phyloP scores from a whole-genome alignment of 2,888 invertebrate species.

The Toxonevra muliebris region DNA sequence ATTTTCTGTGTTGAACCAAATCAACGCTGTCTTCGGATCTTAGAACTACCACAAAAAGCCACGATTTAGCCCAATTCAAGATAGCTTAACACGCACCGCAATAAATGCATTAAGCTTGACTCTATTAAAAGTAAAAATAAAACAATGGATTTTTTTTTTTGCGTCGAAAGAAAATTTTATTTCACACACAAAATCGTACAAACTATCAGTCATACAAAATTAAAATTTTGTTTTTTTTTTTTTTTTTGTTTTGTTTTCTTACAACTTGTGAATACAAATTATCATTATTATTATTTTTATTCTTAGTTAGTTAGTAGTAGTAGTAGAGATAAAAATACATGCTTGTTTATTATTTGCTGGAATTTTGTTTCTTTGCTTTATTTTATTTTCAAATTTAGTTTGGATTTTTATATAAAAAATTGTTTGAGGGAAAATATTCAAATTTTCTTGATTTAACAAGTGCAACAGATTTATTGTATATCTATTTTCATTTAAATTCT shows the following conservation, averaged over 20 bases:
- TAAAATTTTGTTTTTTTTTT: constrained; percentile 18
- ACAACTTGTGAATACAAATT: constrained; percentile 23
- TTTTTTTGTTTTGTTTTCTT: constrained; percentile 27
- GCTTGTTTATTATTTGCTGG: not conserved
- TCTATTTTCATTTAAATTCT: not conserved
- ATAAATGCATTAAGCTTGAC: not conserved
- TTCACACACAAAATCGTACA: constrained; percentile 56
- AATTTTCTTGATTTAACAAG: too few relatives aligned
- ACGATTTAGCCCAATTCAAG: too few relatives aligned
- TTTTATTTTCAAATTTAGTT: not conserved
- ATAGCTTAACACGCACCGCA: not conserved
- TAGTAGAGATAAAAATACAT: constrained; percentile 7
- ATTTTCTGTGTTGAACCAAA: too few relatives aligned
- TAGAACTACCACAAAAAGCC: too few relatives aligned
- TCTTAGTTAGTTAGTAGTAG: constrained; percentile 11
- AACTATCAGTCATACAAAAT: constrained; percentile 63
- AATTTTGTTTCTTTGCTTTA: constrained; percentile 1
- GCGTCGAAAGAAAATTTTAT: constrained; percentile 46
- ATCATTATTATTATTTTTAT: constrained; percentile 15
- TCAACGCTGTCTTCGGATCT: too few relatives aligned
- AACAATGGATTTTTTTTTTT: constrained; percentile 23
- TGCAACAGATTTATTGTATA: not conserved
- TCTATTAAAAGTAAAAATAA: too few relatives aligned
- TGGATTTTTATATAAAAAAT: constrained; percentile 15
- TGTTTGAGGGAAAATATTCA: too few relatives aligned